phyloP scores from a whole-genome alignment of 2,797 vertebrate species.

The Periparus ater region DNA sequence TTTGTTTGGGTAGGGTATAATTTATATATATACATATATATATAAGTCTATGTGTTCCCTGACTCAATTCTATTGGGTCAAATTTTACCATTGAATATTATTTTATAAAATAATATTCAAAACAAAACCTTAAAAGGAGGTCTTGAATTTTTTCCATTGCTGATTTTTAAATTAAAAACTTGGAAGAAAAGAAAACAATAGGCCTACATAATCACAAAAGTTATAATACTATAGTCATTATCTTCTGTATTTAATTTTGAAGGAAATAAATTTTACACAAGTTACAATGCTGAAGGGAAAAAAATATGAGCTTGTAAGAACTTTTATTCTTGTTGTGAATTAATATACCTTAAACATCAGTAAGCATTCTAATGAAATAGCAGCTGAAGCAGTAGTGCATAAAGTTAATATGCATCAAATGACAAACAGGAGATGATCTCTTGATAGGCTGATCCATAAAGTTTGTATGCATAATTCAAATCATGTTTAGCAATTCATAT shows the following conservation, averaged over 20 bases:
- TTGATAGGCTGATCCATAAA: constrained; percentile 62
- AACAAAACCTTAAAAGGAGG: not conserved
- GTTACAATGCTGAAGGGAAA: not conserved
- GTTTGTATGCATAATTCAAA: constrained; percentile 65
- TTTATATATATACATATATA: not conserved
- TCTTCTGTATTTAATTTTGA: constrained; percentile 40
- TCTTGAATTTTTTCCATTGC: not conserved
- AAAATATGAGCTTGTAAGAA: not conserved
- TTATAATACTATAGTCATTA: not conserved
- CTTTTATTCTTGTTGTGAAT: constrained; percentile 29
- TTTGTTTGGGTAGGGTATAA: not conserved
- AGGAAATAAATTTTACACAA: constrained; percentile 23
- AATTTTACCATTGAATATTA: not conserved
- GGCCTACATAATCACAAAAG: not conserved
- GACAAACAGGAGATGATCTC: constrained; percentile 56
- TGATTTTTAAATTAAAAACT: not conserved
- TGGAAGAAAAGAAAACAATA: not conserved
- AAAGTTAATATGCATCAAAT: constrained; percentile 70
- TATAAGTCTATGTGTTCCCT: not conserved
- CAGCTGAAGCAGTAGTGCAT: constrained; percentile 64
- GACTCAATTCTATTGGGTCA: not conserved
- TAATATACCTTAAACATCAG: constrained; percentile 53
- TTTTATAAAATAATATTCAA: not conserved
- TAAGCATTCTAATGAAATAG: constrained; percentile 58
- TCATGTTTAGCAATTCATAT: constrained; percentile 36